A percentile compares a stretch with the other conserved stretches of the same genome.
Evolutionary conservation across 2,113 vertebrate genomes (phyloP).

Genomic region (Aythya baeri): DNA sequence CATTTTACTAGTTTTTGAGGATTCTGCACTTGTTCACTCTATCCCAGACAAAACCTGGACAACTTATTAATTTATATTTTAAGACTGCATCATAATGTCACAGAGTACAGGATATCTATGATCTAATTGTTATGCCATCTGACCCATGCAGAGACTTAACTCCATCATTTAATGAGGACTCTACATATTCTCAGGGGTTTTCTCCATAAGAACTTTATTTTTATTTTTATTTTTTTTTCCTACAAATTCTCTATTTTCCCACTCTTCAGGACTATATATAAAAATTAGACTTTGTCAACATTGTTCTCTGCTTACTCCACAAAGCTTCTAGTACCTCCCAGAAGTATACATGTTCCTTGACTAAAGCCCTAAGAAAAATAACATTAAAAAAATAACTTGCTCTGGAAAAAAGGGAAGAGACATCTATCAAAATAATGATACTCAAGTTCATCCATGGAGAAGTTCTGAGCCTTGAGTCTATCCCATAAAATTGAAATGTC

Average conservation of each 20-base stretch:
- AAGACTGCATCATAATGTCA: neutral
- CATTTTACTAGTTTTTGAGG: neutral
- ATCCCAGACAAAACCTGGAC: neutral
- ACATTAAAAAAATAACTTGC: neutral
- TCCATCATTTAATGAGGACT: neutral
- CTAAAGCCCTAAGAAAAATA: neutral
- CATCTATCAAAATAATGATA: neutral
- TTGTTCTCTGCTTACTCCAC: neutral
- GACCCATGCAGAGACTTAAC: neutral
- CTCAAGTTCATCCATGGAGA: neutral
- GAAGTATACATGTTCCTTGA: neutral
- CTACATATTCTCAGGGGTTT: neutral
- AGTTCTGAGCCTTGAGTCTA: neutral
- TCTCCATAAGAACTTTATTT: accelerated
- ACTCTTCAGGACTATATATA: neutral
- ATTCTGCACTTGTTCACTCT: neutral
- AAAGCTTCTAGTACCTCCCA: neutral
- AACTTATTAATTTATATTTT: neutral
- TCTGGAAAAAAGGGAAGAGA: neutral
- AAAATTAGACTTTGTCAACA: neutral
- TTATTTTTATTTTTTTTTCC: neutral
- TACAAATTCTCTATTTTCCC: neutral
- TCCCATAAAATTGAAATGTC: neutral
- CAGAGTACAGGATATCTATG: neutral
- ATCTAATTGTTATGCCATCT: neutral